Base-by-base conservation (phyloP, 2,797 vertebrate genomes). In the Chaetodon trifasciatus region DNA sequence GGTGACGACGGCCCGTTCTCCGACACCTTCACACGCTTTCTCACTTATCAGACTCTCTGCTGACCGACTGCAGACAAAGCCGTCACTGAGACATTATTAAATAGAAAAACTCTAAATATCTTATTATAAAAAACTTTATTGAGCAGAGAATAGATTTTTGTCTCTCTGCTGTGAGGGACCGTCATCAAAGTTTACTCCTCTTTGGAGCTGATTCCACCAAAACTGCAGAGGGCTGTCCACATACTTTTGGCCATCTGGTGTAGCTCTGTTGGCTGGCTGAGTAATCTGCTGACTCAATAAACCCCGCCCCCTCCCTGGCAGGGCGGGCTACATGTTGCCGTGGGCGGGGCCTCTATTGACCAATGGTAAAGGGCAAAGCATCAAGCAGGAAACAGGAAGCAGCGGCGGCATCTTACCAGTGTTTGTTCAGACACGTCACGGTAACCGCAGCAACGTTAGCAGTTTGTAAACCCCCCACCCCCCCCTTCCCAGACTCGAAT, bases 391-490 rank as follows among this genome's bases (percentile, higher is more conserved):
- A 79, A 84, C 70, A 93, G 85, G 85, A 93, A 94, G 94, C 88
- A 86, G 90, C 79, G 81, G 79, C 93, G 88, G 90, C 78, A 75
- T 92, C 95, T 96, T 95, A 96, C 95, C 95, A 89, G 92, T 85
- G 77, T 88, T 78, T 28, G 86, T 92, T 90, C 88, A 89, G 85
- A 87, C 74, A 89, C 88, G 69, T 91, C 92, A 92, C 39, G 86
- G 92, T 87, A 84, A 93, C 86, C 79, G 60, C 85, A 88, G 91
- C 88, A 71, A 92, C 81, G 88, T 79, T 89, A 86, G 70, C 71
- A 56, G 65, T 84, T 60, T 52, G 61, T 15, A n/a, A 57, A 24
- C 10, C 40, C 21, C 56, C 23, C 49, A 17, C 49, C 42, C 57
- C 66, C 76, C 71, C 24, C 82, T 76, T 44, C 63, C 15, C 21